These are phyloP conservation scores for Struthidea cinerea DNA, from an alignment of 2,113 vertebrate genomes.

Conservation along the genomic window DNA sequence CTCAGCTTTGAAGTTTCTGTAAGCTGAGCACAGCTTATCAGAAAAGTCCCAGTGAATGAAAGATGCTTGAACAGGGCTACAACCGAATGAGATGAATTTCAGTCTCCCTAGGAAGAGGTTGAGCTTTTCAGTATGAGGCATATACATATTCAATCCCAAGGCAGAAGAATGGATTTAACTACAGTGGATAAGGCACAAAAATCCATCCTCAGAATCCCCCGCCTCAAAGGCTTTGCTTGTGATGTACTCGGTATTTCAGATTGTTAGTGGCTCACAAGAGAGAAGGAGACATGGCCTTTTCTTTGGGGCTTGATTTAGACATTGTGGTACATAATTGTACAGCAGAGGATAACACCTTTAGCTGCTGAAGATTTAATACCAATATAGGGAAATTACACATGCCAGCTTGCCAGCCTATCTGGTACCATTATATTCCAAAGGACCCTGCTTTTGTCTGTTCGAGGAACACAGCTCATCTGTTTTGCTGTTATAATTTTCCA, in stretches of 20 bases:
- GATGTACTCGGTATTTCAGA: neutral
- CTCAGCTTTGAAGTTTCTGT: slow-evolving; percentile 60
- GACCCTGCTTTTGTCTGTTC: neutral
- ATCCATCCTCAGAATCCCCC: neutral
- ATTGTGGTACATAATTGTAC: neutral
- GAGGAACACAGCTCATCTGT: neutral
- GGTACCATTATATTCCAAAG: neutral
- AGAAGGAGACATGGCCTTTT: neutral
- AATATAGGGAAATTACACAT: neutral
- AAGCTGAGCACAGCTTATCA: slow-evolving; percentile 58
- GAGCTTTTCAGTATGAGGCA: slow-evolving; percentile 39
- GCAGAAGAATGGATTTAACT: slow-evolving; percentile 40
- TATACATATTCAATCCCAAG: slow-evolving; percentile 40
- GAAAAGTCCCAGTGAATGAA: slow-evolving; percentile 34
- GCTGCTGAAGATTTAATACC: neutral
- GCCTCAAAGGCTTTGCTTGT: slow-evolving; percentile 36
- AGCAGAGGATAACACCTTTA: neutral
- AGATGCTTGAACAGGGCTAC: slow-evolving; percentile 14
- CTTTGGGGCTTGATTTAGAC: neutral
- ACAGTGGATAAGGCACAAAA: slow-evolving; percentile 32
- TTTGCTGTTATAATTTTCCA: neutral
- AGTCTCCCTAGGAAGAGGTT: slow-evolving; percentile 9
- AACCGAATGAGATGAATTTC: slow-evolving; percentile 48
- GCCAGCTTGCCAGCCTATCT: neutral
- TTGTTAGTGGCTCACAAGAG: slow-evolving; percentile 19